These are phyloP conservation scores for Perca schrenkii DNA, from an alignment of 2,113 vertebrate species.

Conservation along the genomic window DNA sequence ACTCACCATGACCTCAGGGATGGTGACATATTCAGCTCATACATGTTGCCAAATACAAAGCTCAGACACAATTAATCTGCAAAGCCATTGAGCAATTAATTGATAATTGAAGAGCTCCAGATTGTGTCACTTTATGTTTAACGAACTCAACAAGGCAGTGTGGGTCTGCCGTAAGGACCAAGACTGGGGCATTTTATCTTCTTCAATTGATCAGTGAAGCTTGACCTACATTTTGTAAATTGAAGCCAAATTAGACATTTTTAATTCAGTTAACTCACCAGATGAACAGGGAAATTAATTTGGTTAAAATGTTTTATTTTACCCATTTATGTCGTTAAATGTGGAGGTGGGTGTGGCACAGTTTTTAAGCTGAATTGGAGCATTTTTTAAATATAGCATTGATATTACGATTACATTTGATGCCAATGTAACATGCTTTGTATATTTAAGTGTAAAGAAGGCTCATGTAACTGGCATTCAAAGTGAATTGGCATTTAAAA, in stretches of 20 bases:
- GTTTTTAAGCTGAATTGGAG: background rate
- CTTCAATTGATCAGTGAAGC: background rate
- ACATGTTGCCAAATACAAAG: constrained; percentile 4
- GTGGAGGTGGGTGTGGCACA: background rate
- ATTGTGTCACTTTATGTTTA: constrained; percentile 33
- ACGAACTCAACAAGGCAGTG: background rate
- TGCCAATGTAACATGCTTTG: background rate
- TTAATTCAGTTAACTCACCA: background rate
- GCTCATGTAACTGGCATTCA: background rate
- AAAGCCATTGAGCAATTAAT: constrained; percentile 4
- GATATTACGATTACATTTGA: background rate
- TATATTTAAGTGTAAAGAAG: background rate
- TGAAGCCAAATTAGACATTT: background rate
- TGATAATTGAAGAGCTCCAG: constrained; percentile 47
- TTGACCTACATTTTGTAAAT: background rate
- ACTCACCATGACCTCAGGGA: constrained; percentile 9
- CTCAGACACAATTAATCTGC: background rate
- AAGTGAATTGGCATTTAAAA: background rate
- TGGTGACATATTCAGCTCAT: background rate
- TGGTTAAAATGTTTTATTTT: background rate
- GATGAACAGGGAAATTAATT: background rate
- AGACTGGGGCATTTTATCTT: background rate
- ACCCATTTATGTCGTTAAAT: background rate
- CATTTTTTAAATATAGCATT: background rate
- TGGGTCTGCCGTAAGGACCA: background rate